Conservation (phyloP, 2,797 vertebrate species). For the Siniperca scherzeri region DNA sequence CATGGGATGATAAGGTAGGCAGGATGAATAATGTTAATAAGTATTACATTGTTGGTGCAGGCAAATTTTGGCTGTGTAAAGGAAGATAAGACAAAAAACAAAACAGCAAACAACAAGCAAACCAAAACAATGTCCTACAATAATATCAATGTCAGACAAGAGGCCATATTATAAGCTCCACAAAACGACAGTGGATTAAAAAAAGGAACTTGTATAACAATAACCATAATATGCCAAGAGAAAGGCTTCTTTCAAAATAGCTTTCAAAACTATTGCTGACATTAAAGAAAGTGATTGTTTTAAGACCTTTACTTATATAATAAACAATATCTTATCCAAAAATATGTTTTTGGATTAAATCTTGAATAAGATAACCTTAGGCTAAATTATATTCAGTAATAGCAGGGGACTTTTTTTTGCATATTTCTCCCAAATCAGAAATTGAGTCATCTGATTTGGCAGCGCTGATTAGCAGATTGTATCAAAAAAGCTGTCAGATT, state of each 20-base stretch:
- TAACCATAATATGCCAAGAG: background rate
- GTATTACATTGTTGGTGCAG: slow-evolving; percentile 51
- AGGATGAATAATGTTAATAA: slow-evolving; percentile 65
- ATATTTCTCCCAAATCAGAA: slow-evolving; percentile 28
- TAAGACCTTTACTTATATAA: background rate
- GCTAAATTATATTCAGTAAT: slow-evolving; percentile 11
- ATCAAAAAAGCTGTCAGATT: slow-evolving; percentile 43
- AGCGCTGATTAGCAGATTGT: slow-evolving; percentile 36
- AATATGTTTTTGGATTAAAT: slow-evolving; percentile 1
- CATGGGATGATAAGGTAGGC: slow-evolving; percentile 53
- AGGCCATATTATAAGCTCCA: slow-evolving; percentile 21
- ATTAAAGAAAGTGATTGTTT: slow-evolving; percentile 2
- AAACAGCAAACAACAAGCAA: slow-evolving; percentile 55
- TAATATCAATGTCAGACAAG: slow-evolving; percentile 62
- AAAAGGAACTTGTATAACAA: slow-evolving; percentile 9
- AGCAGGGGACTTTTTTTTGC: slow-evolving; percentile 9
- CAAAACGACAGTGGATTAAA: slow-evolving; percentile 8
- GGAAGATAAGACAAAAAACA: slow-evolving; percentile 61
- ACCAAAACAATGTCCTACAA: slow-evolving; percentile 44
- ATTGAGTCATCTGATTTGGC: slow-evolving; percentile 38
- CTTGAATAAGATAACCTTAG: background rate
- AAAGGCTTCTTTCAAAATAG: slow-evolving; percentile 27
- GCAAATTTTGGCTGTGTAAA: slow-evolving; percentile 67
- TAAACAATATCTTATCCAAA: background rate
- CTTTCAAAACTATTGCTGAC: background rate